phyloP scores from a whole-genome alignment of 2,888 invertebrate genomes.

The Drepanosiphum platanoidis region DNA sequence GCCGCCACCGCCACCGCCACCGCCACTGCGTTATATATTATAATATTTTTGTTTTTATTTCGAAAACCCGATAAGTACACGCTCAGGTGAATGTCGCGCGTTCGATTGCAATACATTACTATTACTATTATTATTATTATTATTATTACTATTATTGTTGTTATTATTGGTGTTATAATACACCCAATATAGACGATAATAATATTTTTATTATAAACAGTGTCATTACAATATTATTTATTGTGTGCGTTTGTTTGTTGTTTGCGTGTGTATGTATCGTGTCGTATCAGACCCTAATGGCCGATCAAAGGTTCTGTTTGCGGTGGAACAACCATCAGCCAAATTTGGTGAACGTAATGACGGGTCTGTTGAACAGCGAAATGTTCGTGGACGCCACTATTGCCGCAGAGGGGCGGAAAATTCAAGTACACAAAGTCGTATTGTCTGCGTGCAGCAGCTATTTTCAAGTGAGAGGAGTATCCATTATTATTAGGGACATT shows the following conservation, averaged over 20 bases:
- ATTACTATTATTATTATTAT: neutral
- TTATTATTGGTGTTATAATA: neutral
- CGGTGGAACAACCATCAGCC: constrained; percentile 95
- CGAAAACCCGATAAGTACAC: neutral
- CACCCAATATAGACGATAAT: neutral
- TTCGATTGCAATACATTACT: neutral
- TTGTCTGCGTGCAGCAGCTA: constrained; percentile 92
- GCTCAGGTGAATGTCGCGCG: constrained; percentile 20
- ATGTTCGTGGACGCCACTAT: constrained; percentile 89
- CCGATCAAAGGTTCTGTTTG: constrained; percentile 81
- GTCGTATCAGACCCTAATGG: constrained; percentile 68
- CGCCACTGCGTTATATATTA: neutral
- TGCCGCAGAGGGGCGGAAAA: constrained; percentile 88
- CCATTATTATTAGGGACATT: neutral
- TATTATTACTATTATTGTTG: neutral
- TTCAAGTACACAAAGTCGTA: constrained; percentile 90
- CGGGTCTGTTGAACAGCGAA: constrained; percentile 82
- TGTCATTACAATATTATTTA: constrained; percentile 14
- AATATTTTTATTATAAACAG: neutral
- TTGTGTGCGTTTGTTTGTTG: constrained; percentile 34
- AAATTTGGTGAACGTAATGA: constrained; percentile 90
- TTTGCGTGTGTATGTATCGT: neutral
- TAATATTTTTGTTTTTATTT: neutral
- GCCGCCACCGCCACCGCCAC: no score
- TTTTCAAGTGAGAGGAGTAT: constrained; percentile 83